Percentiles rank a stretch among this genome's conserved stretches.
Conservation (phyloP, 2,888 invertebrate species). For the Hyposoter dolosus region DNA sequence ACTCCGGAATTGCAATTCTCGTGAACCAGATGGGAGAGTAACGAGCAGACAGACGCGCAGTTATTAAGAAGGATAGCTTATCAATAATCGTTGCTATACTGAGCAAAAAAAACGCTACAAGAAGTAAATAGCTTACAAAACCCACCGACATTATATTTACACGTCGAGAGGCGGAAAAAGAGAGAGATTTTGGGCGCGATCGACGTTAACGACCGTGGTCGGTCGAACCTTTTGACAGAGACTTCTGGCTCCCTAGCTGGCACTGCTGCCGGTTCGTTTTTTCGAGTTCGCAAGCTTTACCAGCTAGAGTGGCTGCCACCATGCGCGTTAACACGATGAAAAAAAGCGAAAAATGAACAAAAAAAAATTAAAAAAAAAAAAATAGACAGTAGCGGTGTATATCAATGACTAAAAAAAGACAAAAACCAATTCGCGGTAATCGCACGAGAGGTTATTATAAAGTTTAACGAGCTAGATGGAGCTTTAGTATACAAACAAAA, state of each 20-base stretch:
- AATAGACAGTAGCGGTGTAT: conserved; percentile 67
- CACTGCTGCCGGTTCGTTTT: conserved; percentile 49
- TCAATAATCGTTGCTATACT: conserved; percentile 66
- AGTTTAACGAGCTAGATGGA: conserved; percentile 78
- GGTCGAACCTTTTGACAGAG: conserved; percentile 15
- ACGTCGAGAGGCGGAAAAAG: conserved; percentile 48
- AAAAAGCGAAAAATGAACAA: neutral
- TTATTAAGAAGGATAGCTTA: conserved; percentile 63
- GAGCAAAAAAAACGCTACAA: conserved; percentile 44
- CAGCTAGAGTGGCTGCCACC: conserved; percentile 48
- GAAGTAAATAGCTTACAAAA: conserved; percentile 63
- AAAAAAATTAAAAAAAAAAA: conserved; percentile 27
- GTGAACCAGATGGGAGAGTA: conserved; percentile 40
- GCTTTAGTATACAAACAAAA: conserved; percentile 77
- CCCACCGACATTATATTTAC: conserved; percentile 61
- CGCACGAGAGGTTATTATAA: conserved; percentile 64
- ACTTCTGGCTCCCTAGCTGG: conserved; percentile 34
- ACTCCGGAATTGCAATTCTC: conserved; percentile 30
- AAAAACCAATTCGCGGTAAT: conserved; percentile 58
- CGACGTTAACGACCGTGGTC: conserved; percentile 23
- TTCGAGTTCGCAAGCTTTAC: conserved; percentile 48
- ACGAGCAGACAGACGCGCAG: conserved; percentile 43
- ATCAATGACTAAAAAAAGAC: conserved; percentile 61
- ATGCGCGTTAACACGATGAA: conserved; percentile 45
- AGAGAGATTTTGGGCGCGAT: conserved; percentile 42